Percentiles rank a stretch among this genome's conserved stretches.
These are phyloP conservation scores for Heterodera carotae DNA, from an alignment of 1,140 invertebrate species.

Conservation along the genomic window DNA sequence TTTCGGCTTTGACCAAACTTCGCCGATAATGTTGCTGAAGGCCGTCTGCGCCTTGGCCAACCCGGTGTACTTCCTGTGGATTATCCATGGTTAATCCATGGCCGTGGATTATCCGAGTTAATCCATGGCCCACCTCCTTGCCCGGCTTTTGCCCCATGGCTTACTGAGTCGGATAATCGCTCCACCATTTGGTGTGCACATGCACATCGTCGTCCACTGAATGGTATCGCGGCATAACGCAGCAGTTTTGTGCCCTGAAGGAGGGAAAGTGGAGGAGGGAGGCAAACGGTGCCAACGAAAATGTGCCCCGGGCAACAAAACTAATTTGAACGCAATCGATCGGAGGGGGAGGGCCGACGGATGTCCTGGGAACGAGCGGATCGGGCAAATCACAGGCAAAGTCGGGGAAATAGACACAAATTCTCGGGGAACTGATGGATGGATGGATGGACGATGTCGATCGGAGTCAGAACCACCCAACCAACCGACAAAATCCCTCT, in stretches of 20 bases:
- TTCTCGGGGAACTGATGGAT: background rate
- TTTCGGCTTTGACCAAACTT: slow-evolving; percentile 64
- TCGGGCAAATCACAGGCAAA: background rate
- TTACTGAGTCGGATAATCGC: slow-evolving; percentile 58
- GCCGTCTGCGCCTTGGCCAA: slow-evolving; percentile 59
- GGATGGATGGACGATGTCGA: background rate
- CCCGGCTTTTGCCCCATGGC: background rate
- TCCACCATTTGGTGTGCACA: slow-evolving; percentile 61
- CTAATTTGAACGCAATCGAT: background rate
- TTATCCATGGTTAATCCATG: no score
- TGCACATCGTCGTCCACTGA: slow-evolving; percentile 61
- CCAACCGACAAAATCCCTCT: no score
- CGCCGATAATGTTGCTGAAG: slow-evolving; percentile 53
- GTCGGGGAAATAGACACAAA: slow-evolving; percentile 4
- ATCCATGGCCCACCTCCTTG: no score
- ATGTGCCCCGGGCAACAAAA: background rate
- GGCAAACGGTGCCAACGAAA: slow-evolving; percentile 3
- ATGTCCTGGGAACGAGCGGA: background rate
- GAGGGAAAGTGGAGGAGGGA: background rate
- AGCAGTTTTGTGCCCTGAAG: background rate
- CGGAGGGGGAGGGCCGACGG: background rate
- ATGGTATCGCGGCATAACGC: slow-evolving; percentile 51
- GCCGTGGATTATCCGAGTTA: background rate
- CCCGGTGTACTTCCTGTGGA: slow-evolving; percentile 58
- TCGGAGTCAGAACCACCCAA: background rate